These are phyloP conservation scores for Nixonia krombeini DNA, from an alignment of 1,140 invertebrate genomes.

Conservation along the genomic window DNA sequence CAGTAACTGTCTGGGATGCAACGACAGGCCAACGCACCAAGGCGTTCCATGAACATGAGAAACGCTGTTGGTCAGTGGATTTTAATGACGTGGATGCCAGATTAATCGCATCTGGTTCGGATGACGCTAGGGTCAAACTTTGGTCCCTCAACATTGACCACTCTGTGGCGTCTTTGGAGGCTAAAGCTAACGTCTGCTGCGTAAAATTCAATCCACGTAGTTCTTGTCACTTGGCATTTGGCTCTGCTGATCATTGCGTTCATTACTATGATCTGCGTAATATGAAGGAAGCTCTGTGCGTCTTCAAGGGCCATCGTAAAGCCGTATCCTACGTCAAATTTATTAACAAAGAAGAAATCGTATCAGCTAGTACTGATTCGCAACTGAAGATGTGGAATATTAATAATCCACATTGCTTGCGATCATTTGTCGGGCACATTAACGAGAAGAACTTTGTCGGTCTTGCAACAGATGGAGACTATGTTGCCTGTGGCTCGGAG, in stretches of 20 bases:
- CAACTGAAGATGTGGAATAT: constrained; percentile 96
- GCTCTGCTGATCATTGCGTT: constrained; percentile 96
- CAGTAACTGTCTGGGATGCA: constrained; percentile 94
- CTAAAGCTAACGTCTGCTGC: constrained; percentile 96
- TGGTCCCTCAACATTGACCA: constrained; percentile 92
- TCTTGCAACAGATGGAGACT: constrained; percentile 94
- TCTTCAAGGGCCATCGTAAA: constrained; percentile 94
- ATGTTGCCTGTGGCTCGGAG: constrained; percentile 95
- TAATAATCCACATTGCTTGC: constrained; percentile 83
- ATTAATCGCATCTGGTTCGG: constrained; percentile 93
- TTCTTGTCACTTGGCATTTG: constrained; percentile 90
- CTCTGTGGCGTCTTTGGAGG: constrained; percentile 89
- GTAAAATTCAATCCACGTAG: constrained; percentile 96
- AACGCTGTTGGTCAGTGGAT: constrained; percentile 96
- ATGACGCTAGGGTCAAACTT: constrained; percentile 95
- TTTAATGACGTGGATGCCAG: constrained; percentile 94
- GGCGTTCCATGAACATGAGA: constrained; percentile 92
- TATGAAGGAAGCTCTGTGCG: constrained; percentile 83
- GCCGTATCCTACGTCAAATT: constrained; percentile 98
- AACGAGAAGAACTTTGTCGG: constrained; percentile 99
- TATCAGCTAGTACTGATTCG: constrained; percentile 96
- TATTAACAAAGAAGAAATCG: constrained; percentile 89
- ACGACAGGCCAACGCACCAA: constrained; percentile 82
- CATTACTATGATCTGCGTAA: constrained; percentile 96
- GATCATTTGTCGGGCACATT: constrained; percentile 92